Conservation (phyloP, 2,797 vertebrate genomes). For the Echeneis naucrates region DNA sequence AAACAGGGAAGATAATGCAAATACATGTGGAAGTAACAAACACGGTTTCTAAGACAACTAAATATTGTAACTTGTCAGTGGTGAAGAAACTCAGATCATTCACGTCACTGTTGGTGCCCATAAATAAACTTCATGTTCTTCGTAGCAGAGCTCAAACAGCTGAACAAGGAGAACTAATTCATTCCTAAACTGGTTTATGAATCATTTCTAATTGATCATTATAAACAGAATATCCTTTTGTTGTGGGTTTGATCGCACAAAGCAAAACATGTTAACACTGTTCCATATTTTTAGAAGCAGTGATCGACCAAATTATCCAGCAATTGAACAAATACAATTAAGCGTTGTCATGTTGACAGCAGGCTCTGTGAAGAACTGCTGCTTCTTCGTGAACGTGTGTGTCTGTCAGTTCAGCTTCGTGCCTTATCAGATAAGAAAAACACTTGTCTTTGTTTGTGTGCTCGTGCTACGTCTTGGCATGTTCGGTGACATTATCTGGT, state of each 20-base stretch:
- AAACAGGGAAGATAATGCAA: constrained; percentile 50
- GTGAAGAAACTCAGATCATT: not conserved
- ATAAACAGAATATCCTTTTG: not conserved
- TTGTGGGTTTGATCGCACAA: not conserved
- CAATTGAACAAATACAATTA: not conserved
- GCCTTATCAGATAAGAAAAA: constrained; percentile 19
- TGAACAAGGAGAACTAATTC: too few species aligned
- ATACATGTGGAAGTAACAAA: constrained; percentile 52
- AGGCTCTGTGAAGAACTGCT: not conserved
- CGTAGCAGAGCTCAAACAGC: too few species aligned
- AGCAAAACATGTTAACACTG: not conserved
- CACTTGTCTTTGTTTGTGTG: constrained; percentile 17
- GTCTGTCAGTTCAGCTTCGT: not conserved
- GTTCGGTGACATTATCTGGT: constrained; percentile 2
- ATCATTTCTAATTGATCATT: too few species aligned
- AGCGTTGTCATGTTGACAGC: too few species aligned
- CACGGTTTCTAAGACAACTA: constrained; percentile 34
- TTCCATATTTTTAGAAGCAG: rapidly evolving
- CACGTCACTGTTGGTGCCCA: not conserved
- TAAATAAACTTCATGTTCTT: too few species aligned
- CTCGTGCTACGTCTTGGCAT: not conserved
- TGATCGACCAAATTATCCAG: not conserved
- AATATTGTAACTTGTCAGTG: not conserved
- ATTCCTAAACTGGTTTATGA: too few species aligned
- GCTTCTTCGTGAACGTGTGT: not conserved